Conservation (phyloP, 92 coral and sea anemone genomes). For the Epizoanthus fatuus region DNA sequence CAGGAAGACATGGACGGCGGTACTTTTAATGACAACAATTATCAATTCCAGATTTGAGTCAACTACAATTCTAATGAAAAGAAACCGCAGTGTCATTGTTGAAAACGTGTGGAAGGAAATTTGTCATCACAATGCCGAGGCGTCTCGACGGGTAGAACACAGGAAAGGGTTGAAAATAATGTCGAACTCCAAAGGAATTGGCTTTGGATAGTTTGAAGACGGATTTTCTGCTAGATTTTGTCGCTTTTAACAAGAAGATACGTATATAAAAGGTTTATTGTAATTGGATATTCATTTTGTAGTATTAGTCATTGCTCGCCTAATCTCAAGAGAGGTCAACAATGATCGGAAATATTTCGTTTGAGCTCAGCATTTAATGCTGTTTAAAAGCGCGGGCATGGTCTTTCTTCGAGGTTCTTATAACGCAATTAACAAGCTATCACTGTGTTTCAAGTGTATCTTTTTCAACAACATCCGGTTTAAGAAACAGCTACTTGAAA, state of each 20-base stretch:
- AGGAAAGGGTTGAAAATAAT: slow-evolving; percentile 32
- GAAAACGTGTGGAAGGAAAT: slow-evolving; percentile 36
- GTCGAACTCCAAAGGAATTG: neutral
- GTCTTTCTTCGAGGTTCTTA: slow-evolving; percentile 83
- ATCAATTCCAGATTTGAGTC: slow-evolving; percentile 63
- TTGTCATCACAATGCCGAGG: slow-evolving; percentile 29
- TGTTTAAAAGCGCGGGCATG: slow-evolving; percentile 54
- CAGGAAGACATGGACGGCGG: slow-evolving; percentile 30
- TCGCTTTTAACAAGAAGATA: neutral
- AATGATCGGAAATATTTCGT: slow-evolving; percentile 29
- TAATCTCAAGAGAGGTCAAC: slow-evolving; percentile 5
- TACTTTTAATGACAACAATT: slow-evolving; percentile 16
- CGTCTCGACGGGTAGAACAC: slow-evolving; percentile 23
- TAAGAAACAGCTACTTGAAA: slow-evolving; percentile 58
- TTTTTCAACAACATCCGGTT: slow-evolving; percentile 82
- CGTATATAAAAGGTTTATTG: slow-evolving; percentile 8
- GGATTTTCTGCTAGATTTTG: too few species aligned
- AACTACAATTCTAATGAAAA: slow-evolving; percentile 48
- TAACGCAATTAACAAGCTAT: slow-evolving; percentile 86
- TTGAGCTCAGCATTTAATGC: slow-evolving; percentile 32
- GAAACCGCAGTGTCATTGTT: slow-evolving; percentile 53
- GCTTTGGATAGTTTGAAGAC: too few species aligned
- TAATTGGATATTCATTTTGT: neutral
- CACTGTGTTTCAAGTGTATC: slow-evolving; percentile 69
- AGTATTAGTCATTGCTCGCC: too few species aligned